Evolutionary conservation across 1,140 invertebrate species (phyloP), one percentile per base, ranked within the genome.

Genomic region (Lepidurus arcticus): DNA sequence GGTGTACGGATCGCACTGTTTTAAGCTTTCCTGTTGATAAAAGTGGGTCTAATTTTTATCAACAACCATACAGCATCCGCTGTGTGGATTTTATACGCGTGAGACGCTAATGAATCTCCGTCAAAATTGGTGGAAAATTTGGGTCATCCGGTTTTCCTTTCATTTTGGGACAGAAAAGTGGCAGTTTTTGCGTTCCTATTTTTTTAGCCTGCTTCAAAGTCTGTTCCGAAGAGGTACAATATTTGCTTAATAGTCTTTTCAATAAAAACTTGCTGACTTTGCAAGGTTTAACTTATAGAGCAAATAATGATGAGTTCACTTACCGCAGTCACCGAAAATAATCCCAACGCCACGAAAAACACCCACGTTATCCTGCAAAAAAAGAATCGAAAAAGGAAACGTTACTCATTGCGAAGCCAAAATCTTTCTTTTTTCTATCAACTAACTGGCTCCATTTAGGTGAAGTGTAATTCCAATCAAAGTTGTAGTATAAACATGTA

Each of bases 301-400:
- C 13, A 65, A 65, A 65, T 65, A 65, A 65, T 21, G 53, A 65
- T 65, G 53, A 65, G 53, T 65, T 65, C 53, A 65, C 53, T 65
- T 65, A 65, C 53, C 53, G 53, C 53, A n/a, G 53, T 65, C 6
- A 16, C 53, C 6, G 53, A 65, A 65, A 65, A 65, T 65, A 65
- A 65, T 65, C 53, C 53, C 53, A 65, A 65, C 53, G 53, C 8
- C 53, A 65, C 53, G 53, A 65, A 65, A 65, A 65, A 65, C 53
- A 65, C 53, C 53, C 53, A 65, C 53, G 13, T 65, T 65, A 65
- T 65, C 53, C 53, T 65, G 53, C 21, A 65, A n/a, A 21, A 13
- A 65, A 21, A 13, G 53, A 65, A 65, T 21, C 34, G 34, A 34
- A 34, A 34, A 34, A 34, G 34, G 34, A 34, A 34, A 34, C 4